Conservation (phyloP, 2,797 vertebrate species). For the Trematomus bernacchii region DNA sequence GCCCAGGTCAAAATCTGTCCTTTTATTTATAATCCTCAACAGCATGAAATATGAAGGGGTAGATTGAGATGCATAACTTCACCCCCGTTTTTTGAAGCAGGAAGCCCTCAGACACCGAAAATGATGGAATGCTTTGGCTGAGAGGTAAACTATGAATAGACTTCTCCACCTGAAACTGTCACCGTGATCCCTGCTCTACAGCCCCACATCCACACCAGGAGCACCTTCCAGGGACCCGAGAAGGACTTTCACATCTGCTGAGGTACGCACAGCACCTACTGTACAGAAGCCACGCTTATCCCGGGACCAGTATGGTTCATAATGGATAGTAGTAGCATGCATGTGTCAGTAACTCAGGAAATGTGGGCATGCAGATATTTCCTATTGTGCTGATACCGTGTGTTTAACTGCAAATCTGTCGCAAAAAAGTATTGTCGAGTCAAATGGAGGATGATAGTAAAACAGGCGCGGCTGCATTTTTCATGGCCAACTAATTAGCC, state of each 20-base stretch:
- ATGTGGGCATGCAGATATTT: slow-evolving; percentile 43
- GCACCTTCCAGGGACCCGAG: slow-evolving; percentile 73
- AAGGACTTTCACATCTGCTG: slow-evolving; percentile 69
- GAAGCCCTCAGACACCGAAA: slow-evolving; percentile 84
- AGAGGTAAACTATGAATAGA: slow-evolving; percentile 90
- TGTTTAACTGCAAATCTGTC: slow-evolving; percentile 52
- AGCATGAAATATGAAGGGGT: slow-evolving; percentile 85
- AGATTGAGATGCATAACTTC: slow-evolving; percentile 86
- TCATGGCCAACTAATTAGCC: slow-evolving; percentile 80
- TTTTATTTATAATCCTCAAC: slow-evolving; percentile 86
- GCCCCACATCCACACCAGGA: slow-evolving; percentile 74
- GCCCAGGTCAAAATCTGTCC: slow-evolving; percentile 82
- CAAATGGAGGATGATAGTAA: slow-evolving; percentile 68
- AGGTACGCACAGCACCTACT: slow-evolving; percentile 39
- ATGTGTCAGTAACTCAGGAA: slow-evolving; percentile 44
- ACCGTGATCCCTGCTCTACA: slow-evolving; percentile 79
- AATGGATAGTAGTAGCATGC: slow-evolving; percentile 59
- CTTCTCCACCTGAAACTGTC: slow-evolving; percentile 90
- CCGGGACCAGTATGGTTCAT: slow-evolving; percentile 42
- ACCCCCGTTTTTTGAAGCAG: slow-evolving; percentile 78
- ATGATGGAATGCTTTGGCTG: slow-evolving; percentile 88
- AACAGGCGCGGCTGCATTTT: slow-evolving; percentile 74
- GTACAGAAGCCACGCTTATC: slow-evolving; percentile 40
- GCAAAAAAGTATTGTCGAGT: slow-evolving; percentile 68
- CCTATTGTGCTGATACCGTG: slow-evolving; percentile 59